phyloP scores from a whole-genome alignment of 2,113 vertebrate species.

The Muntiacus reevesi region DNA sequence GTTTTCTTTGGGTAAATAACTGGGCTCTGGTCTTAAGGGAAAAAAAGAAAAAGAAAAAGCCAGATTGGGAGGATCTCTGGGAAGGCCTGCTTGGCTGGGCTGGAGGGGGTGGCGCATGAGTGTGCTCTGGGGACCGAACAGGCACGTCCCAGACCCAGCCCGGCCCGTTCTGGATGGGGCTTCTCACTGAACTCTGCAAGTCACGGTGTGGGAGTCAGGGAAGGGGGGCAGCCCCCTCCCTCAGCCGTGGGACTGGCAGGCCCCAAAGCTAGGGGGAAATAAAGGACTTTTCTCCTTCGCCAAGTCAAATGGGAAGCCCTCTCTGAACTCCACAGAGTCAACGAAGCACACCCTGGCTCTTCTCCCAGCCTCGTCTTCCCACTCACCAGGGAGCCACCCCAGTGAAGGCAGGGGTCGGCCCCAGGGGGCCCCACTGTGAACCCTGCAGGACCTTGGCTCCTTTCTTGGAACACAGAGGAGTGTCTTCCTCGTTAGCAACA shows the following conservation, averaged over 20 bases:
- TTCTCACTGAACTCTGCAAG: slow-evolving; percentile 75
- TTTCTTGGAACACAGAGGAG: not conserved
- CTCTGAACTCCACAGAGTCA: slow-evolving; percentile 45
- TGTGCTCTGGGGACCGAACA: not conserved
- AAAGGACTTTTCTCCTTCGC: slow-evolving; percentile 56
- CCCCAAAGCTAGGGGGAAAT: not conserved
- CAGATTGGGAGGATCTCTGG: slow-evolving; percentile 71
- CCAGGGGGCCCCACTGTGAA: not conserved
- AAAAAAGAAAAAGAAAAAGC: slow-evolving; percentile 20
- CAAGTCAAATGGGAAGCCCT: slow-evolving; percentile 66
- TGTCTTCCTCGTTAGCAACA: accelerated
- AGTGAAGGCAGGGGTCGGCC: not conserved
- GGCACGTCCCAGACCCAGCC: slow-evolving; percentile 51
- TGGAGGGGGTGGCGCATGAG: not conserved
- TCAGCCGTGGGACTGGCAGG: slow-evolving; percentile 25
- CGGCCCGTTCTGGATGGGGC: slow-evolving; percentile 59
- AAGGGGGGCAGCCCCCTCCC: slow-evolving; percentile 17
- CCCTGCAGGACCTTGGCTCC: not conserved
- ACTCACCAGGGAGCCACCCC: not conserved
- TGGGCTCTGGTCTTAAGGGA: slow-evolving; percentile 77
- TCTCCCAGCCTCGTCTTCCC: slow-evolving; percentile 10
- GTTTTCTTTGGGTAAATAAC: slow-evolving; percentile 85
- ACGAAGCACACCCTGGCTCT: slow-evolving; percentile 34
- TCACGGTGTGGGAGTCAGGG: slow-evolving; percentile 47
- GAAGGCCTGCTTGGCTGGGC: slow-evolving; percentile 59